Evolutionary conservation across 2,797 vertebrate genomes (phyloP).

Genomic region (Champsocephalus gunnari): DNA sequence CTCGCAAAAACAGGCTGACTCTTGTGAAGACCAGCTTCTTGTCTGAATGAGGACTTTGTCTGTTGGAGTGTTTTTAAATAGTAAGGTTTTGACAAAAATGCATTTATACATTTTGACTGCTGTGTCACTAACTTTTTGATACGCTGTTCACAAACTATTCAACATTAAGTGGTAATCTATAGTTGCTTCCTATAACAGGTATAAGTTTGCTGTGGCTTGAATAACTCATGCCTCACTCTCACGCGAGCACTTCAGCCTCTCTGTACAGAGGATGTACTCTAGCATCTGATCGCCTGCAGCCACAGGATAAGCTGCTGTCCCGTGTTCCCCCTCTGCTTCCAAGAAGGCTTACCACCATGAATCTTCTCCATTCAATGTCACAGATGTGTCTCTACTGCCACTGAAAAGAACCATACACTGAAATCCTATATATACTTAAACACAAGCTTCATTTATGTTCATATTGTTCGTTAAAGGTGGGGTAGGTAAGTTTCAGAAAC

Average conservation of each 20-base stretch:
- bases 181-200: slow-evolving; percentile 14
- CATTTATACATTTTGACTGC: not conserved
- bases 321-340: slow-evolving; percentile 36
- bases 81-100: too few relatives aligned
- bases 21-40: too few relatives aligned
- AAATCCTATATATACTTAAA: slow-evolving; percentile 17
- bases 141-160: slow-evolving; percentile 13
- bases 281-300: slow-evolving; percentile 40
- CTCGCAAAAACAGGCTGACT: too few relatives aligned
- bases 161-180: not conserved
- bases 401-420: slow-evolving; percentile 22
- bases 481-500: too few relatives aligned
- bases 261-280: slow-evolving; percentile 13
- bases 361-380: slow-evolving; percentile 34
- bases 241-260: slow-evolving; percentile 18
- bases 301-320: slow-evolving; percentile 41
- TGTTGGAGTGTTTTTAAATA: too few relatives aligned
- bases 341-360: slow-evolving; percentile 34
- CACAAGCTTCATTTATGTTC: slow-evolving; percentile 25
- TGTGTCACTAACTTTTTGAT: not conserved
- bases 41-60: too few relatives aligned
- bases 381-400: slow-evolving; percentile 32
- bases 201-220: slow-evolving; percentile 19
- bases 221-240: slow-evolving; percentile 37
- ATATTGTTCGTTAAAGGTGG: not conserved